Evolutionary conservation across 1,140 invertebrate genomes (phyloP).

Genomic region (Drosophila kikkawai): DNA sequence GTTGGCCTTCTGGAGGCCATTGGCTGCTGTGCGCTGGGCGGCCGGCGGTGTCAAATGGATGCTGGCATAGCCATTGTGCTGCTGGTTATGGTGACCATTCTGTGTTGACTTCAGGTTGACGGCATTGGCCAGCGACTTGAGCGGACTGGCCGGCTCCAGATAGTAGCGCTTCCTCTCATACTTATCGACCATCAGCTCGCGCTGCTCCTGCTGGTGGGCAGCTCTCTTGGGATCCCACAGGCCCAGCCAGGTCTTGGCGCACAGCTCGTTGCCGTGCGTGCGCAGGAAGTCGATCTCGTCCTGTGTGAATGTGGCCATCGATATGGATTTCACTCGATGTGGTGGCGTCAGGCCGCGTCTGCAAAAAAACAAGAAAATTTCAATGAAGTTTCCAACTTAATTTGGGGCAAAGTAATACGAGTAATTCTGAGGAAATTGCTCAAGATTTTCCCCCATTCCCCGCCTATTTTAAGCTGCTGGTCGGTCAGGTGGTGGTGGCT

Average conservation of each 20-base stretch:
- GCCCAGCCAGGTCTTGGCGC: slow-evolving; percentile 95
- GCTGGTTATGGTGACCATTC: slow-evolving; percentile 35
- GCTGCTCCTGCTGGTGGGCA: slow-evolving; percentile 89
- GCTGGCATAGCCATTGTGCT: slow-evolving; percentile 67
- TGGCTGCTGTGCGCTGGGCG: slow-evolving; percentile 73
- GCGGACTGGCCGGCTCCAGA: slow-evolving; percentile 87
- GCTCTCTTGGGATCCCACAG: slow-evolving; percentile 91
- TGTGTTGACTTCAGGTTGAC: slow-evolving; percentile 78
- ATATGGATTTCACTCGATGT: slow-evolving; percentile 99
- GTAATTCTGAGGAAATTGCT: slow-evolving; percentile 21
- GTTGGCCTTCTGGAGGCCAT: slow-evolving; percentile 64
- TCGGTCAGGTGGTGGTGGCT: slow-evolving; percentile 14
- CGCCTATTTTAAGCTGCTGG: slow-evolving; percentile 1
- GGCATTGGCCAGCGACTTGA: slow-evolving; percentile 83
- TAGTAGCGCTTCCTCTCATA: slow-evolving; percentile 96
- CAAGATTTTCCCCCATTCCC: slow-evolving; percentile 8
- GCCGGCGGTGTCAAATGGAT: slow-evolving; percentile 81
- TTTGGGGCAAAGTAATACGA: slow-evolving; percentile 17
- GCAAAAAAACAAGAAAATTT: slow-evolving; percentile 75
- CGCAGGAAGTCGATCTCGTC: slow-evolving; percentile 98
- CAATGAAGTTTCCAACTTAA: not conserved
- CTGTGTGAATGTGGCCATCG: slow-evolving; percentile 98
- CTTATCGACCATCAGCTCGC: slow-evolving; percentile 96
- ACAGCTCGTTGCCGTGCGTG: slow-evolving; percentile 96
- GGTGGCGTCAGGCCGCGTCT: slow-evolving; percentile 98